These are phyloP conservation scores for Drosophila sproati DNA, from an alignment of 1,140 invertebrate genomes.

Conservation along the genomic window DNA sequence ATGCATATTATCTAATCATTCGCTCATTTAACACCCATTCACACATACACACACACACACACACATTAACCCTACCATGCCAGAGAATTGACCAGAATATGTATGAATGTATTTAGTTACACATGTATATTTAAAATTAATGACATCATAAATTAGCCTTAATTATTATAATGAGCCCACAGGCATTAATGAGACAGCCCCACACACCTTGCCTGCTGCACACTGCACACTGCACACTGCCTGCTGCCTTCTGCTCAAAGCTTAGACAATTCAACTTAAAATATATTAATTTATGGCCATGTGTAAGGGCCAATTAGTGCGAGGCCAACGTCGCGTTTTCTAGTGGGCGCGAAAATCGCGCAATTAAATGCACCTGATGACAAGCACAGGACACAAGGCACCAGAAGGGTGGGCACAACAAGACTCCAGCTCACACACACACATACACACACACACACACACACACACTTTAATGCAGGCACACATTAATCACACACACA, in stretches of 20 bases:
- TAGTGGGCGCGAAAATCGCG: slow-evolving; percentile 74
- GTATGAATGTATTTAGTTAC: slow-evolving; percentile 3
- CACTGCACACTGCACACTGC: not conserved
- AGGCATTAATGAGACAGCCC: slow-evolving; percentile 66
- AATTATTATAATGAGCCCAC: slow-evolving; percentile 78
- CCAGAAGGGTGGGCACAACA: not conserved
- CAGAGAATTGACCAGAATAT: slow-evolving; percentile 37
- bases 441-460: not conserved
- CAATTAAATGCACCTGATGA: slow-evolving; percentile 84
- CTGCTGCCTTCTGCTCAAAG: slow-evolving; percentile 14
- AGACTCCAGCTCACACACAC: not conserved
- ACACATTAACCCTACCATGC: slow-evolving; percentile 18
- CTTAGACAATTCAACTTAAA: slow-evolving; percentile 78
- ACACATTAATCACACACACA: slow-evolving; percentile 68
- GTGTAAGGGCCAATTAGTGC: slow-evolving; percentile 71
- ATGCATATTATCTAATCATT: slow-evolving; percentile 34
- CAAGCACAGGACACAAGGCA: slow-evolving; percentile 17
- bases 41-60: not conserved
- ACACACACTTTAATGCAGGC: slow-evolving; percentile 29
- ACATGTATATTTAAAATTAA: slow-evolving; percentile 66
- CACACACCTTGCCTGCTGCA: not conserved
- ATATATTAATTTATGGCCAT: slow-evolving; percentile 78
- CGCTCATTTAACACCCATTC: slow-evolving; percentile 40
- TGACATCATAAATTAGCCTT: slow-evolving; percentile 79
- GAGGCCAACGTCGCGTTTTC: slow-evolving; percentile 43